Evolutionary conservation across 2,888 invertebrate genomes (phyloP), one percentile per base, ranked within the genome.

Genomic region (Caenorhabditis angaria): DNA sequence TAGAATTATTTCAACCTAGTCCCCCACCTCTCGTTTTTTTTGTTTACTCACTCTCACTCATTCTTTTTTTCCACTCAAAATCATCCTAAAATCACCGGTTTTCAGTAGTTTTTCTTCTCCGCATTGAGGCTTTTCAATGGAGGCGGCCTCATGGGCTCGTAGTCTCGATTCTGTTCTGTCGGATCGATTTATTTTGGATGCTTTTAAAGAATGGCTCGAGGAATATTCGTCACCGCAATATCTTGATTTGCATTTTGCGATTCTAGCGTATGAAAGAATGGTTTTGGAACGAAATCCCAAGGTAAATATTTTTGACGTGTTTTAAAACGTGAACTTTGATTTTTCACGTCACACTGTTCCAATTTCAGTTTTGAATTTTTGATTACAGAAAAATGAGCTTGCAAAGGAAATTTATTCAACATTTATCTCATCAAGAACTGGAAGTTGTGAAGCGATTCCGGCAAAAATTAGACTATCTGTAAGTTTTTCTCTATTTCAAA

Each of bases 211-310:
- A 28, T 81, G 81, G 81, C 71, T 79, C 4, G 64, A 57, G 18
- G 70, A 71, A 24, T 55, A 72, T 50, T 74, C 69, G 0, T 59
- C 66, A 8, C 69, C 74, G 1, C 74, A 85, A 65, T 82, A 84
- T 20, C 65, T 84, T 41, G 73, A 81, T 18, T 70, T 84, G 47
- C 78, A 85, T 61, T 84, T 83, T 57, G 82, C 84, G 8, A 80
- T 83, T 18, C 55, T 80, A 50, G 83, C 85, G 20, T 83, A 76
- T 65, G 78, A 76, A 29, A 64, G 77, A 47, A 82, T 83, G 83
- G 72, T 70, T 32, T 61, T 64, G 41, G 70, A 76, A 27, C 61
- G 66, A 5, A 78, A 85, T 55, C 65, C 70, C 28, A 68, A 80
- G 60, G 72, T 65, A n/a, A 10, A 10, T 20, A 20, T 25, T 14